phyloP scores from a whole-genome alignment of 2,113 vertebrate genomes.

The Serilophus lunatus region DNA sequence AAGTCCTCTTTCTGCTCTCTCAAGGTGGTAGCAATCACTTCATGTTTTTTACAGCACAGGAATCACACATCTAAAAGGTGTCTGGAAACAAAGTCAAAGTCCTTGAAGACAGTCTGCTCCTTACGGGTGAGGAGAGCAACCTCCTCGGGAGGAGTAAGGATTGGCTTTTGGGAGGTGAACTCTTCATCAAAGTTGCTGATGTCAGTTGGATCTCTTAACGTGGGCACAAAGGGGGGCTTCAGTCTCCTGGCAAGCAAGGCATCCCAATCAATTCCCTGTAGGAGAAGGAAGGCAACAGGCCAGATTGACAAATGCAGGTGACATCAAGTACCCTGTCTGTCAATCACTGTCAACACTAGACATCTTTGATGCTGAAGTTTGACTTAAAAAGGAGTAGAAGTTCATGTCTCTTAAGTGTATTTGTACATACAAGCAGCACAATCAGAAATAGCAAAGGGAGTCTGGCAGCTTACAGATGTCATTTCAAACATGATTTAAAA shows the following conservation, averaged over 20 bases:
- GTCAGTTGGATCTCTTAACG: conserved; percentile 74
- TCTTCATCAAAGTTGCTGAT: conserved; percentile 89
- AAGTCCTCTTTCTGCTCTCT: background rate
- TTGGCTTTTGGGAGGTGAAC: conserved; percentile 84
- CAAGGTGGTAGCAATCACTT: background rate
- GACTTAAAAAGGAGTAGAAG: background rate
- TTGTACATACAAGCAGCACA: background rate
- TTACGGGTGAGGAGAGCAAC: conserved; percentile 67
- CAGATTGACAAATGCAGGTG: background rate
- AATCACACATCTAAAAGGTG: conserved; percentile 65
- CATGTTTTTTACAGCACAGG: background rate
- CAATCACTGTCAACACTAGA: background rate
- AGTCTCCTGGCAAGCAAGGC: conserved; percentile 80
- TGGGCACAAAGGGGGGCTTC: conserved; percentile 84
- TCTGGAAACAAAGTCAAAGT: conserved; percentile 89
- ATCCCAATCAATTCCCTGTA: conserved; percentile 86
- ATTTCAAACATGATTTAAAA: background rate
- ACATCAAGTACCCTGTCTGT: background rate
- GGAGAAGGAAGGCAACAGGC: background rate
- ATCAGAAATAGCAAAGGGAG: background rate
- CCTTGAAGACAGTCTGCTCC: conserved; percentile 83
- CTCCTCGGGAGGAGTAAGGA: conserved; percentile 80
- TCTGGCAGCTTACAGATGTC: background rate
- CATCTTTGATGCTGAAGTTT: background rate
- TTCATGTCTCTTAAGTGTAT: background rate